Evolutionary conservation across 2,888 invertebrate species (phyloP).

Genomic region (Ctenicera cuprea): DNA sequence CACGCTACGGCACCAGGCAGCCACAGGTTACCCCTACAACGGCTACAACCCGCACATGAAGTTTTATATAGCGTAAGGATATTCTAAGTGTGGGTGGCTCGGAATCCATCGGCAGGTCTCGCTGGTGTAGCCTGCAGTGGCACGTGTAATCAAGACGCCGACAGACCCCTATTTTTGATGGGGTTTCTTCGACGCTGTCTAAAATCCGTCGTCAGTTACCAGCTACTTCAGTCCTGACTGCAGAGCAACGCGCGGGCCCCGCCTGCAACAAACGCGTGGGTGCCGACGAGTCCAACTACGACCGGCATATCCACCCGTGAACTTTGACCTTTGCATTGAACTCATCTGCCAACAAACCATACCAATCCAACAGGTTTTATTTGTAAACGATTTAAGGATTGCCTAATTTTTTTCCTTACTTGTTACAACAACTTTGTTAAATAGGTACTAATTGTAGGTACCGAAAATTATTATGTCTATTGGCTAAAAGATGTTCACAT

Average conservation of each 20-base stretch:
- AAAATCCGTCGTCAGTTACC: constrained; percentile 50
- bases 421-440: not conserved
- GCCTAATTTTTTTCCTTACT: constrained; percentile 6
- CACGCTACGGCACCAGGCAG: constrained; percentile 50
- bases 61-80: constrained; percentile 58
- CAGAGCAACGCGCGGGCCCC: constrained; percentile 54
- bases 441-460: not conserved
- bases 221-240: constrained; percentile 49
- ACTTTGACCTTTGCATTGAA: constrained; percentile 65
- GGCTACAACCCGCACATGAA: constrained; percentile 56
- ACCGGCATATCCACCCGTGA: constrained; percentile 63
- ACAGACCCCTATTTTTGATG: constrained; percentile 36
- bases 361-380: constrained; percentile 60
- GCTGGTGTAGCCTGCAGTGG: constrained; percentile 47
- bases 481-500: too few species aligned
- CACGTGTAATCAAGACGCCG: constrained; percentile 51
- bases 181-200: constrained; percentile 55
- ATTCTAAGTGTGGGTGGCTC: constrained; percentile 57
- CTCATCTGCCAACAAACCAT: constrained; percentile 62
- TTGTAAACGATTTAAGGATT: constrained; percentile 46
- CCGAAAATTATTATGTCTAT: too few species aligned
- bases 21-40: constrained; percentile 57
- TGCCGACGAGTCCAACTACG: constrained; percentile 64
- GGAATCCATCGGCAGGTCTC: constrained; percentile 53
- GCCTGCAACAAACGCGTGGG: constrained; percentile 61